Base-by-base conservation (phyloP, 2,888 invertebrate species). In the Drosophila hawaiiensis region DNA sequence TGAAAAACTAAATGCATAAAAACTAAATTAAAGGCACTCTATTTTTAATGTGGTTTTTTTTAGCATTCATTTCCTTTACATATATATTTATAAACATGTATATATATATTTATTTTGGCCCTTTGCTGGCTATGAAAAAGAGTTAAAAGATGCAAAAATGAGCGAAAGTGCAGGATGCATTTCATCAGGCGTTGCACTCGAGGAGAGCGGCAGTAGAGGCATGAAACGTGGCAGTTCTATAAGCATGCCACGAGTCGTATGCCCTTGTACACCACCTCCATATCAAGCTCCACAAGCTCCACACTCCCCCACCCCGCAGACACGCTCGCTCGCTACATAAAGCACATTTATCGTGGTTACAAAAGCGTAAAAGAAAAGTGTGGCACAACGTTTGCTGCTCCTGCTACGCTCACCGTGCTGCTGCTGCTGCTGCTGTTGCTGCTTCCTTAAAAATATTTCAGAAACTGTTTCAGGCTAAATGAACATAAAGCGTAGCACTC, bases 291-390 rank as follows among this genome's bases (percentile, higher is more conserved):
- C 37, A 12, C 22, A 28, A 47, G 7, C 16, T 9, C 7, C 37
- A 10, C 22, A 22, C 55, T 5, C 5, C 28, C 29, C 35, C 31
- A 10, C 22, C 64, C 54, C 50, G 33, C 33, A 53, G 62, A 69
- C 53, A 70, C 65, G 66, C 58, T 78, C 70, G 79, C 63, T 79
- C 76, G 90, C 79, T 77, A 85, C 86, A 86, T 86, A 90, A 86
- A 86, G 86, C 90, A 89, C 89, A 87, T 87, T 87, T 85, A 90
- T 89, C 89, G 89, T 84, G 90, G 90, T 89, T 87, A 87, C 84
- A 87, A 87, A 87, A 86, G 89, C 90, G 89, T 88, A 86, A 87
- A 87, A 87, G 87, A 87, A 87, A 84, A 79, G 79, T 81, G 85
- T 80, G 78, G 80, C 85, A 79, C 78, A 76, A 76, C 69, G 79